phyloP scores from a whole-genome alignment of 2,888 invertebrate genomes.

The Notocelia uddmanniana region DNA sequence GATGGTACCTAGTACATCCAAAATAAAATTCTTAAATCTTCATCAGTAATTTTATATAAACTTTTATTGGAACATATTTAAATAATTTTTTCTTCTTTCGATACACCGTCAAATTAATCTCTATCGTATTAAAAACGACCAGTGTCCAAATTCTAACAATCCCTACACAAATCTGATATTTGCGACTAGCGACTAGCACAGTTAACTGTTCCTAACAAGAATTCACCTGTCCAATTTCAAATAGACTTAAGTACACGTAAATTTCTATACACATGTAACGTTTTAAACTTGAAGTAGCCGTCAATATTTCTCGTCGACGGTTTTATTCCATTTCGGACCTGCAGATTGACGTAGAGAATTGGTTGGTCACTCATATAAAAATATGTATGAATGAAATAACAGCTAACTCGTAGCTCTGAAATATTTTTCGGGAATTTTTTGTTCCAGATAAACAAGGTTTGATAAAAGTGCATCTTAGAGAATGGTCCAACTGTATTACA shows the following conservation, averaged over 20 bases:
- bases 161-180: neutral
- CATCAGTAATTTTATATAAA: too few relatives aligned
- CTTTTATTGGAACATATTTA: too few relatives aligned
- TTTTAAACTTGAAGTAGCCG: neutral
- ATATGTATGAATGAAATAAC: neutral
- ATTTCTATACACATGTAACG: neutral
- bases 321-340: slow-evolving; percentile 29
- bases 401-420: neutral
- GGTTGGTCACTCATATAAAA: slow-evolving; percentile 1
- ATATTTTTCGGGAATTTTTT: neutral
- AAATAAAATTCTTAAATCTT: too few relatives aligned
- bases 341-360: slow-evolving; percentile 22
- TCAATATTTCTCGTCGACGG: slow-evolving; percentile 26
- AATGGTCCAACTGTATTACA: too few relatives aligned
- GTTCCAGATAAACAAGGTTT: neutral
- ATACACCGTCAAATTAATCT: too few relatives aligned
- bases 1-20: too few relatives aligned
- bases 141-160: neutral
- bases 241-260: neutral
- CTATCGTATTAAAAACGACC: neutral
- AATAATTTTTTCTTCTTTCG: too few relatives aligned
- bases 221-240: neutral
- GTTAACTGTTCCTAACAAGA: slow-evolving; percentile 20
- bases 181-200: neutral
- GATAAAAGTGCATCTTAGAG: too few relatives aligned